A percentile compares a stretch with the other conserved stretches of the same genome.
Evolutionary conservation across 2,888 invertebrate genomes (phyloP).

Genomic region (Nemotelus pantherinus): DNA sequence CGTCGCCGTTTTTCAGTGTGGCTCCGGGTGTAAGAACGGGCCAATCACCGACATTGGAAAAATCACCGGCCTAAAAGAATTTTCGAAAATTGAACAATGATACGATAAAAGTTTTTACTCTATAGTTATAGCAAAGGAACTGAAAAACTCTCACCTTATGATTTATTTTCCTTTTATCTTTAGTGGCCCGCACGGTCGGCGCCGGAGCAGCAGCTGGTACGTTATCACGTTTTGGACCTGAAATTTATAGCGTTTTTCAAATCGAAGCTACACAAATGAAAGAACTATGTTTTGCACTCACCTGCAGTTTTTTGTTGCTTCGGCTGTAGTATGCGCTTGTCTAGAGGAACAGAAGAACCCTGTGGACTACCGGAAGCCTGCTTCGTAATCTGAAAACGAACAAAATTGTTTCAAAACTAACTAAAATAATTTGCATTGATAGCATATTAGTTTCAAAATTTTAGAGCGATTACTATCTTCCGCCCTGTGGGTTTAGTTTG

Average conservation of each 20-base stretch:
- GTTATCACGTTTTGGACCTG: conserved; percentile 35
- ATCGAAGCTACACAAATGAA: neutral
- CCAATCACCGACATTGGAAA: conserved; percentile 92
- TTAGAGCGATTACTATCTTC: too few relatives aligned
- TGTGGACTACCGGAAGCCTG: conserved; percentile 63
- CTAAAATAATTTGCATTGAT: conserved; percentile 20
- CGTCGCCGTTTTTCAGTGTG: conserved; percentile 12
- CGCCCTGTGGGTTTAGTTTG: too few relatives aligned
- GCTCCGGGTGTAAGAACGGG: conserved; percentile 80
- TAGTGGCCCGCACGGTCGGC: conserved; percentile 64
- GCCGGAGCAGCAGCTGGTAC: conserved; percentile 46
- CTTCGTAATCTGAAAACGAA: conserved; percentile 61
- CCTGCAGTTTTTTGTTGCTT: conserved; percentile 68
- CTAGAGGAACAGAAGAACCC: conserved; percentile 66
- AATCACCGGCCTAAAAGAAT: conserved; percentile 79
- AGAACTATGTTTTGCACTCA: conserved; percentile 40
- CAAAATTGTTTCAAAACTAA: neutral
- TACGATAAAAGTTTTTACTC: neutral
- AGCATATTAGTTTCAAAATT: neutral
- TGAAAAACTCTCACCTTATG: conserved; percentile 67
- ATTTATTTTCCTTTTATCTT: conserved; percentile 67
- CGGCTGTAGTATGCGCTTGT: conserved; percentile 75
- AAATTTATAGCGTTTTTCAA: neutral
- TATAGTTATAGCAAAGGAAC: neutral
- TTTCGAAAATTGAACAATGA: conserved; percentile 40